Conservation (phyloP, 1,140 invertebrate genomes). For the Ganaspis sp. region DNA sequence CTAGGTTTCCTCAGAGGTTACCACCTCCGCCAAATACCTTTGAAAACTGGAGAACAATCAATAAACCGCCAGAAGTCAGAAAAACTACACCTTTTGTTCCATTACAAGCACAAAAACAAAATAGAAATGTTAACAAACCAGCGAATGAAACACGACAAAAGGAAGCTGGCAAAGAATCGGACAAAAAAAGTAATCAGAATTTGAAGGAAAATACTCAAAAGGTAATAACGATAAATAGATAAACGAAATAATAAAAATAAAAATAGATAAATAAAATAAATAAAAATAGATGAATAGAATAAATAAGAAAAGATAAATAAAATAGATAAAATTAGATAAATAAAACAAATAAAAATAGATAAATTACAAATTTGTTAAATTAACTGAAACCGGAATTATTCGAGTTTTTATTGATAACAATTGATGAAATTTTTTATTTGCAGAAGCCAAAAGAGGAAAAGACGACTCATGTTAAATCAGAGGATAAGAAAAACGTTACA, state of each 20-base stretch:
- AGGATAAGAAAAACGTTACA: constrained; percentile 22
- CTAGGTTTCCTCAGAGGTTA: not conserved
- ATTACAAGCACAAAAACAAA: constrained; percentile 74
- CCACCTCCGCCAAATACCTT: not conserved
- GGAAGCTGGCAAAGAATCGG: constrained; percentile 37
- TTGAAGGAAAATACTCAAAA: constrained; percentile 50
- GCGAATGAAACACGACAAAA: constrained; percentile 34
- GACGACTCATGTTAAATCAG: constrained; percentile 31
- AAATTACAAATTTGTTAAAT: no score
- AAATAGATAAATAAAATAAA: no score
- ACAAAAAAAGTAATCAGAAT: constrained; percentile 40
- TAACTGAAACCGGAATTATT: not conserved
- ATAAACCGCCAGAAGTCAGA: constrained; percentile 57
- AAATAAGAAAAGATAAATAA: no score
- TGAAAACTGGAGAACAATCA: not conserved
- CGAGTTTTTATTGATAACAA: not conserved
- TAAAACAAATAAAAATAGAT: no score
- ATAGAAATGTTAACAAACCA: constrained; percentile 47
- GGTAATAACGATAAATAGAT: constrained; percentile 33
- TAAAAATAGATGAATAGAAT: no score
- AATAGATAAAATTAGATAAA: no score
- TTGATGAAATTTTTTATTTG: no score
- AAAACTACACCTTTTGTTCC: constrained; percentile 70
- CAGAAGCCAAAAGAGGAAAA: constrained; percentile 51
- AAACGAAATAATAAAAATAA: no score